Base-by-base conservation (phyloP, 2,888 invertebrate species). In the Chamaedrilus cognettii region DNA sequence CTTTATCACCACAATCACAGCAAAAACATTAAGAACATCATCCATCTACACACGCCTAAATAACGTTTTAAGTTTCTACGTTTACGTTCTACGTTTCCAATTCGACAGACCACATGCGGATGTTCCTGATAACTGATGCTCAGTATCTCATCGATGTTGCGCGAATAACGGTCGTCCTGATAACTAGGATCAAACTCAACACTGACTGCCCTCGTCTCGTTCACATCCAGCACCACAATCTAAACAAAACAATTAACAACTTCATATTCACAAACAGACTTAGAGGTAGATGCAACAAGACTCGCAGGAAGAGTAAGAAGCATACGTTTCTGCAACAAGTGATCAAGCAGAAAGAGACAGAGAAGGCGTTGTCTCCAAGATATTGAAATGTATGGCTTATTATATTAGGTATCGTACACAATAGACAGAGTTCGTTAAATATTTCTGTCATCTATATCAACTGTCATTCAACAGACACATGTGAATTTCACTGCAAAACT, bases 181-280 rank as follows among this genome's bases (percentile, higher is more conserved):
- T 80, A 83, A 3, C 77, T 76, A 0, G 83, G 83, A 67, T 84
- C 80, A 79, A 83, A 84, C 72, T 77, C 74, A 11, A 74, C 55
- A 58, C 67, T 74, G 33, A 84, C 65, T 1, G 70, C 74, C 60
- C 77, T 75, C 3, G 72, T 76, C 70, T 82, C 76, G 5, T 78
- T 78, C 28, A 79, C 72, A 32, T 76, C 78, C 33, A 83, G 69
- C 35, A 73, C 72, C 0, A 81, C 72, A 31, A 77, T 77, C 82
- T 82, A 77, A 52, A n/a, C 51, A 19, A 30, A 64, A 55, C 55
- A 55, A 5, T 5, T 4, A n/a, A n/a, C n/a, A n/a, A n/a, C n/a
- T n/a, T n/a, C n/a, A n/a, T 50, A 50, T 65, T 15, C 32, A 66
- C 1, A 23, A 30, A 66, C 26, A 57, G 58, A 30, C 31, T 31